Conservation (phyloP, 2,113 vertebrate genomes). For the Eretmochelys imbricata region DNA sequence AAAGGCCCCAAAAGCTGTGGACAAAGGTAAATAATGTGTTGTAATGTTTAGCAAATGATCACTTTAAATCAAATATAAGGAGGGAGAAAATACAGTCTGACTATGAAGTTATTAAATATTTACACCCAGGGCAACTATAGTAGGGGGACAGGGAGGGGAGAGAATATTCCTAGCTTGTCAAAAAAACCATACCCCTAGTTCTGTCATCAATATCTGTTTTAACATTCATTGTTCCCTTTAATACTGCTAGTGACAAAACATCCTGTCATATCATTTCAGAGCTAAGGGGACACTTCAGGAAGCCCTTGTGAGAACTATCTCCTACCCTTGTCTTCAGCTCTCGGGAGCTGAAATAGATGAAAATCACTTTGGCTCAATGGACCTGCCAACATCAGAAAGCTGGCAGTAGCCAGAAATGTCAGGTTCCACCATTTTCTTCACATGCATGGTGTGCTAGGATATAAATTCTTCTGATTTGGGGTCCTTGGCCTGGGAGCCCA, state of each 20-base stretch:
- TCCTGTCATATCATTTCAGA: background rate
- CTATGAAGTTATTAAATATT: background rate
- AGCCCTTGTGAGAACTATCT: background rate
- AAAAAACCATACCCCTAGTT: no score
- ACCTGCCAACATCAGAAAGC: background rate
- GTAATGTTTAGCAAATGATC: background rate
- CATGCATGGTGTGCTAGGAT: background rate
- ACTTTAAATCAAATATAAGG: background rate
- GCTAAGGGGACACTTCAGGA: background rate
- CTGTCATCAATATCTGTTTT: background rate
- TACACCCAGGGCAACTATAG: background rate
- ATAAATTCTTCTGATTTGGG: background rate
- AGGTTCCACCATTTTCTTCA: background rate
- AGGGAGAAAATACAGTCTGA: background rate
- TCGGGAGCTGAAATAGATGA: background rate
- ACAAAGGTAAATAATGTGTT: background rate
- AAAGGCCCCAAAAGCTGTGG: background rate
- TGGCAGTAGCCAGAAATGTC: background rate
- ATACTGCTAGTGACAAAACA: background rate
- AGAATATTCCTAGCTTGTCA: background rate
- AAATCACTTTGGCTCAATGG: background rate
- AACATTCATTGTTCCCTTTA: background rate
- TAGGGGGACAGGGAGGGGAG: no score
- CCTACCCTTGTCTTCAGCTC: background rate
- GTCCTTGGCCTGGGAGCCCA: background rate